Conservation (phyloP, 2,888 invertebrate genomes). For the Plemyria rubiginata region DNA sequence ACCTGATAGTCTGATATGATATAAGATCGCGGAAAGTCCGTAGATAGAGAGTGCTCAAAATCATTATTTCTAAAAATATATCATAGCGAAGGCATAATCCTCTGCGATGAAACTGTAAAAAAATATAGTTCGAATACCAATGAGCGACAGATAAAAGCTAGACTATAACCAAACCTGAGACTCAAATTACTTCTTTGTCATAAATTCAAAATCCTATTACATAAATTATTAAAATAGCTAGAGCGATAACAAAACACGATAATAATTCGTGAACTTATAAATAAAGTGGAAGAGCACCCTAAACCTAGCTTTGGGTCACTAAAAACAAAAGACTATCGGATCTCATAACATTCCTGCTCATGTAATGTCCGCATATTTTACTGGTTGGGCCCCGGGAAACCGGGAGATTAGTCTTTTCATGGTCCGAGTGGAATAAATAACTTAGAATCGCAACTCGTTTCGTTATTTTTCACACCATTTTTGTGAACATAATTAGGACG, state of each 20-base stretch:
- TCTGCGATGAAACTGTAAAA: too few species aligned
- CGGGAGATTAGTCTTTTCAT: conserved; percentile 27
- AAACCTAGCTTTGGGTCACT: background rate
- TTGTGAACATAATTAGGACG: background rate
- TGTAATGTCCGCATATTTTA: conserved; percentile 36
- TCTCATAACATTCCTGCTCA: conserved; percentile 32
- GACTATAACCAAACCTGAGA: too few species aligned
- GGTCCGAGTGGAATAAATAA: background rate
- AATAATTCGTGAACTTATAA: background rate
- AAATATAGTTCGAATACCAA: too few species aligned
- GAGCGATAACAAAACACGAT: background rate
- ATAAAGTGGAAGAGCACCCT: background rate
- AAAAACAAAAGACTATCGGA: conserved; percentile 32
- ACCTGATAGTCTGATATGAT: too few species aligned
- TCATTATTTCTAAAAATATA: too few species aligned
- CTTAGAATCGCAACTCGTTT: conserved; percentile 1
- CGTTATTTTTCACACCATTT: background rate
- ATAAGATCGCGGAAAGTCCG: too few species aligned
- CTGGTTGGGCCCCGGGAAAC: conserved; percentile 34
- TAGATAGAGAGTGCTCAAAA: too few species aligned
- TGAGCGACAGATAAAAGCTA: too few species aligned
- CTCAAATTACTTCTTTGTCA: too few species aligned
- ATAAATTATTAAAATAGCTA: too few species aligned
- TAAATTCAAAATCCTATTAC: too few species aligned
- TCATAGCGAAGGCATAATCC: too few species aligned